Base-by-base conservation (phyloP, 2,888 invertebrate genomes). In the Dynastes maya region DNA sequence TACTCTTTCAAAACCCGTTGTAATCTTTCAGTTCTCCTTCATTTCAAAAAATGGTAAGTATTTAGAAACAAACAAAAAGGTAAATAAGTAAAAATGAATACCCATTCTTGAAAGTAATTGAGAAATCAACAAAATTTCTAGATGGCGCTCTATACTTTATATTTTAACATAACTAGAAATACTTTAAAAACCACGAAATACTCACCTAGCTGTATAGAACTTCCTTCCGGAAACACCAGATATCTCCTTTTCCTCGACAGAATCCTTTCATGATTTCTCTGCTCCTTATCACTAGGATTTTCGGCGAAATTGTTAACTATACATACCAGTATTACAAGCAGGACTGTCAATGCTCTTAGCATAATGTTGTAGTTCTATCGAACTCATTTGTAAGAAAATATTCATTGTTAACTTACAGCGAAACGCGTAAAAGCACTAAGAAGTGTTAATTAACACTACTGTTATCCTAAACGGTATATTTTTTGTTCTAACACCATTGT, bases 191-290 rank as follows among this genome's bases (percentile, higher is more conserved):
- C 0, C 11, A 8, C 45, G 2, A 68, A 27, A 68, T 68, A 51
- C 51, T 51, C 16, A 89, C 89, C 88, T 80, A 89, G 81, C 84
- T 89, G 89, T 77, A 91, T 87, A 55, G 89, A 88, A 82, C 89
- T 90, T 68, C 89, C 89, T 80, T 88, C 88, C 9, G 90, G 90
- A 84, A 90, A 89, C 53, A 85, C 82, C 45, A 90, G 83, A 61
- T 86, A 87, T 78, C 89, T 82, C 80, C 85, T 87, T 77, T 85
- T 87, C 80, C 89, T 84, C 53, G 86, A 86, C 78, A 88, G 83
- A 82, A 84, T 32, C 55, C 51, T 51, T 0, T 72, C 78, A 4
- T 72, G 32, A 9, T 40, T 16, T 9, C 22, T 40, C 4, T 16
- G 9, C n/a, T 40, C 22, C 16, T 40, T 16, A 27, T 61, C 22